Evolutionary conservation across 1,140 invertebrate species (phyloP).

Genomic region (Drosophila tani): DNA sequence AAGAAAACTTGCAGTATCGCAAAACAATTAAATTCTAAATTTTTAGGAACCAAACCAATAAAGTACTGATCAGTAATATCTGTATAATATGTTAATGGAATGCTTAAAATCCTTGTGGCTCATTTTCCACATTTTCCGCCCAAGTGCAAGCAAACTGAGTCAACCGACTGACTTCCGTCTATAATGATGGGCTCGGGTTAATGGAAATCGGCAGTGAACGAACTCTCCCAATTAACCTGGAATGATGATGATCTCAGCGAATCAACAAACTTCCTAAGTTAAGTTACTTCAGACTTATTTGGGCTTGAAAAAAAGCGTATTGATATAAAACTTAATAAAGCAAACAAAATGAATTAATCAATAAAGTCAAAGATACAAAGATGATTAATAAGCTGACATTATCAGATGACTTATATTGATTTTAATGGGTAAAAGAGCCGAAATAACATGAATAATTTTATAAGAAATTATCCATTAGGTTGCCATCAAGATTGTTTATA

Average conservation of each 20-base stretch:
- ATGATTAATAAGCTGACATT: no score
- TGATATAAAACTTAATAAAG: no score
- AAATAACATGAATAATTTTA: neutral
- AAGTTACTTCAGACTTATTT: no score
- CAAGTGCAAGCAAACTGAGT: constrained; percentile 9
- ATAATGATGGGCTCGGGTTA: constrained; percentile 13
- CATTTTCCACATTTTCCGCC: neutral
- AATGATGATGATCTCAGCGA: constrained; percentile 19
- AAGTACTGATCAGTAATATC: no score
- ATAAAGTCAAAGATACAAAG: neutral
- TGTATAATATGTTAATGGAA: no score
- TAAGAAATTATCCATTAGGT: neutral
- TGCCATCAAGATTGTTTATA: neutral
- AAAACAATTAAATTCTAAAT: no score
- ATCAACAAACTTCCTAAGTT: neutral
- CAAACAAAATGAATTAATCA: no score
- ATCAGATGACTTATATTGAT: no score
- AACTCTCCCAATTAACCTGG: constrained; percentile 15
- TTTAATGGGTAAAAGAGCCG: neutral
- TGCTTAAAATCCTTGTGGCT: no score
- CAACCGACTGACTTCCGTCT: constrained; percentile 16
- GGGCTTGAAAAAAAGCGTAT: no score
- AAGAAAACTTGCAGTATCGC: no score
- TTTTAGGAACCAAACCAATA: no score
- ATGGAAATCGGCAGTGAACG: constrained; percentile 27